A percentile compares a stretch with the other conserved stretches of the same genome.
These are phyloP conservation scores for Ochlodes sylvanus DNA, from an alignment of 2,888 invertebrate species.

Conservation along the genomic window DNA sequence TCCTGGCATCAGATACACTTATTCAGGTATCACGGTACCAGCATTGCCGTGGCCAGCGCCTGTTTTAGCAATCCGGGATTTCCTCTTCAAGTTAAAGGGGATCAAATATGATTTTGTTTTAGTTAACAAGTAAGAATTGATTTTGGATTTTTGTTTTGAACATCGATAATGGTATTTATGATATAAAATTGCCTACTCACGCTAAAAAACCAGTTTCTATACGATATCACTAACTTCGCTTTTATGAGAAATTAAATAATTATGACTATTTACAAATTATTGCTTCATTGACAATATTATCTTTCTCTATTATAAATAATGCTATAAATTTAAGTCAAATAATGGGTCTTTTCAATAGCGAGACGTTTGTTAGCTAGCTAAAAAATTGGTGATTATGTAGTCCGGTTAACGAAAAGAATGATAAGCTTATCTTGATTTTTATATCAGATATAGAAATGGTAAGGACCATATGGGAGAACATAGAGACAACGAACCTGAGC, in stretches of 20 bases:
- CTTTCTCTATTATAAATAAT: too few species aligned
- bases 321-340: too few species aligned
- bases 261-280: too few species aligned
- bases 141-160: too few species aligned
- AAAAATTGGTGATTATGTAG: background rate
- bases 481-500: conserved; percentile 88
- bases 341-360: background rate
- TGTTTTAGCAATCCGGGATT: conserved; percentile 78
- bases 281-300: too few species aligned
- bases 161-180: too few species aligned
- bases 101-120: conserved; percentile 87
- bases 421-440: conserved; percentile 21
- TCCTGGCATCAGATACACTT: conserved; percentile 86
- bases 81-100: conserved; percentile 78
- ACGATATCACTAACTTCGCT: too few species aligned
- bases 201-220: too few species aligned
- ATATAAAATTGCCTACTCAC: too few species aligned
- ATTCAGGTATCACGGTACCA: conserved; percentile 87
- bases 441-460: conserved; percentile 87
- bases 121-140: conserved; percentile 85
- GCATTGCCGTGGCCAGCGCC: conserved; percentile 86
- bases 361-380: background rate
- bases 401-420: background rate
- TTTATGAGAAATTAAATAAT: too few species aligned
- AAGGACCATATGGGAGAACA: conserved; percentile 89